Evolutionary conservation across 2,113 vertebrate species (phyloP).

Genomic region (Megalops atlanticus): DNA sequence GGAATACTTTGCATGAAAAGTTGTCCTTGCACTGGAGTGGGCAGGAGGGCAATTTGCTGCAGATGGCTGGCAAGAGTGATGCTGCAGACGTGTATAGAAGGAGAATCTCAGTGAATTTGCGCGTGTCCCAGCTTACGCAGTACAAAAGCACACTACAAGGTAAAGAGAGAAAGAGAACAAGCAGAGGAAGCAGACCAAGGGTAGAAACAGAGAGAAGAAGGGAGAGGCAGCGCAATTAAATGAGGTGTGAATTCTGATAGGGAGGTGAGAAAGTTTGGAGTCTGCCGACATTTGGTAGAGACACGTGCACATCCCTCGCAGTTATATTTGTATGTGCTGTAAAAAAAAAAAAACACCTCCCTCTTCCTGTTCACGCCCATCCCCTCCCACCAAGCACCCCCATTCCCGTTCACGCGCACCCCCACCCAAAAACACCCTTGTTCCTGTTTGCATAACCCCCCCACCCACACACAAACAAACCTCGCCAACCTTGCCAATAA

Average conservation of each 20-base stretch:
- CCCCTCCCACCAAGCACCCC: neutral
- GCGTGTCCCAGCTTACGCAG: neutral
- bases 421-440: neutral
- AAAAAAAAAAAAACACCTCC: neutral
- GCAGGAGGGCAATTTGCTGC: neutral
- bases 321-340: neutral
- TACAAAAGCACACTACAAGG: too few species aligned
- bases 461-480: neutral
- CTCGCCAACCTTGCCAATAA: too few species aligned
- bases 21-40: neutral
- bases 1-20: neutral
- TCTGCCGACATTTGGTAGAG: slow-evolving; percentile 23
- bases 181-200: neutral
- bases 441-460: neutral
- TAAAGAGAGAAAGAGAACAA: neutral
- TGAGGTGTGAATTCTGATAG: slow-evolving; percentile 63
- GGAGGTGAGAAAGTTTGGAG: slow-evolving; percentile 53
- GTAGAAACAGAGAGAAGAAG: slow-evolving; percentile 17
- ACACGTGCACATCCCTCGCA: neutral
- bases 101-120: neutral
- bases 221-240: slow-evolving; percentile 51
- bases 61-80: neutral
- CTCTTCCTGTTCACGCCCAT: neutral
- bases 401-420: neutral
- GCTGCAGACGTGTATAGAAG: neutral